Base-by-base conservation (phyloP, 2,797 vertebrate genomes). In the Leucoraja ocellata region DNA sequence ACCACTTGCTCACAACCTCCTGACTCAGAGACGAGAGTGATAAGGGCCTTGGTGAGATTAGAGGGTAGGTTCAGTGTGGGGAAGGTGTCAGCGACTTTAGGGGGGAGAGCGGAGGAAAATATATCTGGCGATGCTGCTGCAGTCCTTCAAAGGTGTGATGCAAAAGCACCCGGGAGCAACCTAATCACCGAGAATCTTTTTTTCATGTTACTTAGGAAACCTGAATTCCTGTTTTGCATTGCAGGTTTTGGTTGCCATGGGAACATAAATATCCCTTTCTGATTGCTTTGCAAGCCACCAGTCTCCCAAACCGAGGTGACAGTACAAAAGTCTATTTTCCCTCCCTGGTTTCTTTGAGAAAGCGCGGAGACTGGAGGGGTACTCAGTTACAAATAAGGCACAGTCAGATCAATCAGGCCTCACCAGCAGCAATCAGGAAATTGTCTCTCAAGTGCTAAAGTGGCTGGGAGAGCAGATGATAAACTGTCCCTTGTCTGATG, bases 221-320 rank as follows among this genome's bases (percentile, higher is more conserved):
- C 81, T 61, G 81, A 58, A 84, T 25, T 61, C 2, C 23, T 32
- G 14, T 32, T 65, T 16, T 68, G 16, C 84, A 65, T 88, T 68
- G n/a, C n/a, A 88, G 63, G 63, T 2, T 36, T 65, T 18, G 14
- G 14, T 88, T 18, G 32, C 61, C 36, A 36, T 88, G 61, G n/a
- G 36, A 88, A 88, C 0, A 32, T 14, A 63, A 86, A 65, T 68
- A 32, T 63, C 16, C 16, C n/a, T 88, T 88, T 88, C 84, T 32
- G 84, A 68, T 88, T 88, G 61, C 84, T 36, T 88, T 88, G 84
- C 84, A 88, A 88, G 65, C 14, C 10, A 88, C 61, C 61, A 32
- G 84, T 65, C 58, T 63, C 8, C 58, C 28, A 16, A 88, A 88
- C 14, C 5, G n/a, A 88, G 61, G 13, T 9, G 61, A 68, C 14